These are phyloP conservation scores for Sitobion miscanthi DNA, from an alignment of 1,140 invertebrate genomes.

Conservation along the genomic window DNA sequence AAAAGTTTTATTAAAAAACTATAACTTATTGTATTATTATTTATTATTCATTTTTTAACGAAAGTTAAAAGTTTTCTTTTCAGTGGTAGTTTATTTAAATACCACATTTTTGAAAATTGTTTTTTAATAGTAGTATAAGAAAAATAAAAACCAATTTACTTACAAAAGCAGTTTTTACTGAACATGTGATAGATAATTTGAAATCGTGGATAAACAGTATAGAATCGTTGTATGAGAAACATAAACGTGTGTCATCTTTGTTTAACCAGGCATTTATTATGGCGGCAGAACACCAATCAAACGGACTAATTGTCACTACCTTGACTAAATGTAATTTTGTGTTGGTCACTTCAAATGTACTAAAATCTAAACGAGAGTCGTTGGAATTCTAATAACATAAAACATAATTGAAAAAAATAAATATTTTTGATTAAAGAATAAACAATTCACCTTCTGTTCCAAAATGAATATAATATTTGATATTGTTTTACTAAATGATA, in stretches of 20 bases:
- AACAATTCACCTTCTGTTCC: slow-evolving; percentile 73
- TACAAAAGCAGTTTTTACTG: slow-evolving; percentile 72
- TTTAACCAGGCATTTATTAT: slow-evolving; percentile 46
- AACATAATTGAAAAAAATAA: neutral
- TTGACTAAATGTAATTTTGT: slow-evolving; percentile 45
- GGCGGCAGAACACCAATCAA: slow-evolving; percentile 47
- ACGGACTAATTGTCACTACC: slow-evolving; percentile 42
- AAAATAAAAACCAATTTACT: slow-evolving; percentile 60
- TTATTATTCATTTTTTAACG: neutral
- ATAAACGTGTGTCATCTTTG: slow-evolving; percentile 46
- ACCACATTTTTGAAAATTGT: neutral
- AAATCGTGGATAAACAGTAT: slow-evolving; percentile 77
- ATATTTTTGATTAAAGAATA: neutral
- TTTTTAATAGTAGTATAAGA: neutral
- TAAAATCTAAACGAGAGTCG: slow-evolving; percentile 41
- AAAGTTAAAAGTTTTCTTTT: neutral
- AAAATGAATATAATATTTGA: slow-evolving; percentile 75
- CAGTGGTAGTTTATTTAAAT: neutral
- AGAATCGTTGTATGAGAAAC: slow-evolving; percentile 66
- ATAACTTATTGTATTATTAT: too few species aligned
- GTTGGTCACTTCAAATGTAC: slow-evolving; percentile 47
- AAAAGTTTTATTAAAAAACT: neutral
- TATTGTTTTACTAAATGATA: slow-evolving; percentile 72
- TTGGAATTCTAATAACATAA: slow-evolving; percentile 17
- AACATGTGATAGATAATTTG: slow-evolving; percentile 69